phyloP scores from a whole-genome alignment of 2,888 invertebrate species.

The Hesperia comma region DNA sequence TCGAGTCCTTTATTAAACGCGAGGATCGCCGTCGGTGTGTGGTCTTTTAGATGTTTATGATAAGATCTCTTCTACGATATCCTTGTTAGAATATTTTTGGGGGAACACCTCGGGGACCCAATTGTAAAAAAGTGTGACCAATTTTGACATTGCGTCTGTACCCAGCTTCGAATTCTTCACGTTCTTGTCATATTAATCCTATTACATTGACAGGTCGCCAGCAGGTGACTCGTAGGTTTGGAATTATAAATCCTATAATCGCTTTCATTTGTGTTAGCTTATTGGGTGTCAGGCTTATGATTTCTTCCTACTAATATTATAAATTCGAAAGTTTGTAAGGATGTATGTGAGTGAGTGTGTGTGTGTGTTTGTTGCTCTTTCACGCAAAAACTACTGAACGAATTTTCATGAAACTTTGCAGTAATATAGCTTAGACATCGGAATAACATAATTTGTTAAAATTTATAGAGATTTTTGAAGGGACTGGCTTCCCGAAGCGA shows the following conservation, averaged over 20 bases:
- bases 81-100: slow-evolving; percentile 47
- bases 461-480: no score
- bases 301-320: no score
- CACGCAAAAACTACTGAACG: no score
- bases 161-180: slow-evolving; percentile 53
- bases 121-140: slow-evolving; percentile 50
- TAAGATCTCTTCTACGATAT: slow-evolving; percentile 56
- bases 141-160: slow-evolving; percentile 39
- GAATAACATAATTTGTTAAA: no score
- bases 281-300: slow-evolving; percentile 2
- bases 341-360: no score
- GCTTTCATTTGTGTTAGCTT: slow-evolving; percentile 3
- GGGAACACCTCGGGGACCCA: slow-evolving; percentile 50
- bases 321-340: no score
- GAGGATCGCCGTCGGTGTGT: slow-evolving; percentile 53
- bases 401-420: no score
- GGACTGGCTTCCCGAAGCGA: no score
- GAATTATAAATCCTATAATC: slow-evolving; percentile 19
- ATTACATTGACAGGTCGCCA: slow-evolving; percentile 63
- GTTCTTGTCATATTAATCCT: slow-evolving; percentile 66
- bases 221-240: slow-evolving; percentile 47
- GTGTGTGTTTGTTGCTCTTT: no score
- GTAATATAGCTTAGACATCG: no score
- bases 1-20: slow-evolving; percentile 39
- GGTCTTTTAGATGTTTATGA: slow-evolving; percentile 55